Evolutionary conservation across 2,797 vertebrate genomes (phyloP), one percentile per base, ranked within the genome.

Genomic region (Syndactyla subalaris): DNA sequence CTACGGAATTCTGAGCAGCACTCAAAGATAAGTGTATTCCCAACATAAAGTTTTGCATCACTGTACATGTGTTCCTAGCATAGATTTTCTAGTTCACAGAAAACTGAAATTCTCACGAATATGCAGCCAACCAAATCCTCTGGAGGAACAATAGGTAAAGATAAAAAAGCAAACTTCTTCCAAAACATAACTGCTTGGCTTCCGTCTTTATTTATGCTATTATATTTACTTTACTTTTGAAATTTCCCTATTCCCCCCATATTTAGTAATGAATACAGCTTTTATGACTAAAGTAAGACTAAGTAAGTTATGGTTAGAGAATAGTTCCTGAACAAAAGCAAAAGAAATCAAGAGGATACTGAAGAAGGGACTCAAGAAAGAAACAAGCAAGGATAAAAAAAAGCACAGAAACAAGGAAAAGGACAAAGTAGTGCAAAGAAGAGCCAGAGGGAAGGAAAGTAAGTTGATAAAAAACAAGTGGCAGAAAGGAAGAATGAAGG

Each of bases 401-500:
- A 74, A 67, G 39, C 7, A 83, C 8, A 70, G 16, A 62, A 11
- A 71, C 24, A 61, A 55, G n/a, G 17, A 70, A 82, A 85, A 82
- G 38, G 52, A 91, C 54, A 74, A 89, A 84, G 30, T 10, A 78
- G 38, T 63, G 27, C n/a, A 83, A 93, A 54, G 81, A 82, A 90
- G 30, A 92, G 76, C 67, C 87, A 67, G 68, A 70, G 68, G 80
- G 83, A 82, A 79, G 32, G 29, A 76, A 89, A 92, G 49, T 54
- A 75, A 88, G 38, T 32, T 77, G 54, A 87, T 88, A 85, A 92
- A 95, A 88, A 32, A 18, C 39, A 86, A 93, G n/a, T 24, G 30
- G n/a, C 34, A 85, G 48, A 71, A 86, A 78, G n/a, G 34, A 78
- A 84, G 48, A 95, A 76, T 62, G 63, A 84, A 94, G 38, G 88